These are phyloP conservation scores for Peromyscus leucopus DNA, from an alignment of 2,113 vertebrate species.

Conservation along the genomic window DNA sequence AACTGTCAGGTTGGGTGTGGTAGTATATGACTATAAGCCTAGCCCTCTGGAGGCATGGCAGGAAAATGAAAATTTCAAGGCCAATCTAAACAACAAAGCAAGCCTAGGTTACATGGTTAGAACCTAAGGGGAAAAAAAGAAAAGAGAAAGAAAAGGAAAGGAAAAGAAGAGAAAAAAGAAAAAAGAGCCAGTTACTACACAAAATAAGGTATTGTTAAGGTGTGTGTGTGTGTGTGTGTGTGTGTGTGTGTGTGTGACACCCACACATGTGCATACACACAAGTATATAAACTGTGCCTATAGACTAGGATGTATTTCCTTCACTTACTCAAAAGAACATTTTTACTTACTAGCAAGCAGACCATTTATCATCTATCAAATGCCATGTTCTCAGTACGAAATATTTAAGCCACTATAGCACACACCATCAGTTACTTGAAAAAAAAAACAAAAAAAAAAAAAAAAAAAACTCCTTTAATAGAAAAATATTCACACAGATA, in stretches of 20 bases:
- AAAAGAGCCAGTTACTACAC: constrained; percentile 4
- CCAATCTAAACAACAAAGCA: background rate
- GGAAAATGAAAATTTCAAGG: background rate
- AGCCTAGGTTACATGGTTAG: background rate
- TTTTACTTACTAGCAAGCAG: background rate
- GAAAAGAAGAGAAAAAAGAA: background rate
- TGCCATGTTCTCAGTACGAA: constrained; percentile 33
- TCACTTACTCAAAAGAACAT: background rate
- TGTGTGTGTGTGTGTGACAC: background rate
- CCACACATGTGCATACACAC: background rate
- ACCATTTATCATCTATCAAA: background rate
- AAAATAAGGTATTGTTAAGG: background rate
- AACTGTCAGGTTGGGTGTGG: background rate
- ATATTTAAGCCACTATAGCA: constrained; percentile 31
- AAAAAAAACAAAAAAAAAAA: background rate
- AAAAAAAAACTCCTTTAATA: background rate
- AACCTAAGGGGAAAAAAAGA: background rate
- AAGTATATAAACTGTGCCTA: background rate
- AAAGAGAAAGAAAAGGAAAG: background rate
- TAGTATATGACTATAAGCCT: background rate
- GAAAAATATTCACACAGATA: constrained; percentile 47
- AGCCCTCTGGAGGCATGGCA: background rate
- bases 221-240: background rate
- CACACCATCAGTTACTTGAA: background rate
- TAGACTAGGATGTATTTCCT: background rate